phyloP scores from a whole-genome alignment of 2,888 invertebrate genomes.

The Magallana nippona region DNA sequence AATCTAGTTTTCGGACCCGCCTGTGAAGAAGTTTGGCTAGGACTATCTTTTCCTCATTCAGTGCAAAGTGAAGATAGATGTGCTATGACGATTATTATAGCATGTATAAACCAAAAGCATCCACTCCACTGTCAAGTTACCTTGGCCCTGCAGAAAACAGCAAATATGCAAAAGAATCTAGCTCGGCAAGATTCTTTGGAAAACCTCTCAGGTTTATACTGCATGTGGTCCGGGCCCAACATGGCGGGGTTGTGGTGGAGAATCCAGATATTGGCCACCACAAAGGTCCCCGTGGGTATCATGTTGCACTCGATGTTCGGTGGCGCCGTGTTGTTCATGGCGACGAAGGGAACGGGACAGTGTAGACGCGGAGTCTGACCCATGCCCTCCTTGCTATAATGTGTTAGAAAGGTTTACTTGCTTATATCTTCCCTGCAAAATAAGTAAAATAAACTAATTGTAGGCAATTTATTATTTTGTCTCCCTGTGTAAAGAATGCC shows the following conservation, averaged over 20 bases:
- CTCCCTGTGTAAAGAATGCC: no score
- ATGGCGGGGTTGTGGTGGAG: conserved; percentile 69
- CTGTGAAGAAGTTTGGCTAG: conserved; percentile 53
- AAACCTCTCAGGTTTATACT: conserved; percentile 36
- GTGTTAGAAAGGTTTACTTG: conserved; percentile 63
- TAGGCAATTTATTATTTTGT: no score
- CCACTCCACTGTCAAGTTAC: conserved; percentile 46
- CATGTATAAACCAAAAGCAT: not conserved
- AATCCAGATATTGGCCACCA: conserved; percentile 59
- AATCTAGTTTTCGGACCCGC: conserved; percentile 30
- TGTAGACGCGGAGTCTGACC: no score
- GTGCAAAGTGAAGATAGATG: conserved; percentile 39
- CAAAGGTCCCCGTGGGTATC: conserved; percentile 61
- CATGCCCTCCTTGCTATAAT: conserved; percentile 72
- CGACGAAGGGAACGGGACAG: conserved; percentile 68
- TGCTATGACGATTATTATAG: no score
- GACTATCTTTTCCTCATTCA: conserved; percentile 57
- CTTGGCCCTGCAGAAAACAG: conserved; percentile 75
- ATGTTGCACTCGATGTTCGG: conserved; percentile 64
- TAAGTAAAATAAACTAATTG: not conserved
- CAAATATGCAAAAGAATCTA: conserved; percentile 64
- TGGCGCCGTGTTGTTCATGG: conserved; percentile 58
- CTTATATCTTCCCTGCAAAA: conserved; percentile 68
- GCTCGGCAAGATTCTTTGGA: conserved; percentile 52
- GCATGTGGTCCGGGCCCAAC: conserved; percentile 57